phyloP scores from a whole-genome alignment of 1,140 invertebrate genomes.

The Globodera ellingtonae region DNA sequence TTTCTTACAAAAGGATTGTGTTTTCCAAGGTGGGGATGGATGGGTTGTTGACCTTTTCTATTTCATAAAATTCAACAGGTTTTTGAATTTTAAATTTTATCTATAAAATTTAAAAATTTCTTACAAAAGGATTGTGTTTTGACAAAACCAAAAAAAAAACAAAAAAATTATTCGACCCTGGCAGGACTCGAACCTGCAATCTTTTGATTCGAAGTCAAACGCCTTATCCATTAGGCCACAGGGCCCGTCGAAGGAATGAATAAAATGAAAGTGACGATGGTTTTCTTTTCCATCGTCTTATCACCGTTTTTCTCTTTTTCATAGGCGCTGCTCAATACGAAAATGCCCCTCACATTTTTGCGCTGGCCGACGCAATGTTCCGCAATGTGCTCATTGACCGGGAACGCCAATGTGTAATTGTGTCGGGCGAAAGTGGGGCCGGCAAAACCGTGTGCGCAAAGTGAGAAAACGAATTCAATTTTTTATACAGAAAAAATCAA shows the following conservation, averaged over 20 bases:
- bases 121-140: no score
- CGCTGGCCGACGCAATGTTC: slow-evolving; percentile 78
- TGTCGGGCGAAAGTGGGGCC: slow-evolving; percentile 77
- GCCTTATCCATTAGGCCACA: slow-evolving; percentile 4
- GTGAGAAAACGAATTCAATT: slow-evolving; percentile 15
- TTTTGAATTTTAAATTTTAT: no score
- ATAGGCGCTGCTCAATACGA: slow-evolving; percentile 75
- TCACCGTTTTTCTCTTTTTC: background rate
- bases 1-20: no score
- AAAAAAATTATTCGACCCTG: background rate
- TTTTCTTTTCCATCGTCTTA: background rate
- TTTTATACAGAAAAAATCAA: no score
- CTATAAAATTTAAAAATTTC: no score
- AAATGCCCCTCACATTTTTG: slow-evolving; percentile 78
- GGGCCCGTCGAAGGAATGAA: no score
- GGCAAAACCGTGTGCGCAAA: slow-evolving; percentile 81
- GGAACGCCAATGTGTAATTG: slow-evolving; percentile 78
- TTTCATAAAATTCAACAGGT: no score
- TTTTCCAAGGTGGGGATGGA: slow-evolving; percentile 70
- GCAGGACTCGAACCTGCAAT: slow-evolving; percentile 3
- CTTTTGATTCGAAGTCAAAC: slow-evolving; percentile 5
- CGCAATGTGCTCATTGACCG: slow-evolving; percentile 76
- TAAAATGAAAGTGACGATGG: background rate
- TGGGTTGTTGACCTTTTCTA: background rate
- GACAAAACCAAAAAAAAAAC: no score